A percentile compares a stretch with the other conserved stretches of the same genome.
Evolutionary conservation across 1,140 invertebrate species (phyloP).

Genomic region (Linepithema humile): DNA sequence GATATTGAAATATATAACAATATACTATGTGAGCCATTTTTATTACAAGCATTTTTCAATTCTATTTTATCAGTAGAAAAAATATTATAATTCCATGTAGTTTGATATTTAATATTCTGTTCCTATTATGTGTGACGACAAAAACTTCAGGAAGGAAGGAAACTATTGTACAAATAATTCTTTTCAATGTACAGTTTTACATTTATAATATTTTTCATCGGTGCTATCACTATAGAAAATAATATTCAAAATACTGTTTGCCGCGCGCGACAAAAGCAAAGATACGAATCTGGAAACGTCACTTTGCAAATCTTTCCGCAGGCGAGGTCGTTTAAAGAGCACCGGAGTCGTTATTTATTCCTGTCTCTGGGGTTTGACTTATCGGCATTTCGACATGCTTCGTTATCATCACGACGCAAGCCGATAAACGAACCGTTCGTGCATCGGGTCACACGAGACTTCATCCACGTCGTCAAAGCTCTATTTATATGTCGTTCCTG

Average conservation of each 20-base stretch:
- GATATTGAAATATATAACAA: too few relatives aligned
- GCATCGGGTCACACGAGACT: background rate
- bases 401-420: constrained; percentile 6
- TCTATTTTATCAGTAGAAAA: background rate
- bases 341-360: constrained; percentile 6
- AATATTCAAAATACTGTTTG: background rate
- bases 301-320: background rate
- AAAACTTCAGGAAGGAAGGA: background rate
- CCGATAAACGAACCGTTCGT: constrained; percentile 14
- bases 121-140: background rate
- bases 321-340: background rate
- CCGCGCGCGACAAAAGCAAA: background rate
- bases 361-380: background rate
- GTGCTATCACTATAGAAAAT: background rate
- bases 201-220: background rate
- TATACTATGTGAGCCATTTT: background rate
- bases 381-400: constrained; percentile 19
- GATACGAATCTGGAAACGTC: background rate
- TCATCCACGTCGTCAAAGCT: background rate
- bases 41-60: background rate
- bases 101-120: background rate
- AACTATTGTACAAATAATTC: background rate
- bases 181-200: background rate
- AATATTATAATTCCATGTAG: background rate
- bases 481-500: constrained; percentile 19